Evolutionary conservation across 2,797 vertebrate genomes (phyloP).

Genomic region (Glossophaga mutica): DNA sequence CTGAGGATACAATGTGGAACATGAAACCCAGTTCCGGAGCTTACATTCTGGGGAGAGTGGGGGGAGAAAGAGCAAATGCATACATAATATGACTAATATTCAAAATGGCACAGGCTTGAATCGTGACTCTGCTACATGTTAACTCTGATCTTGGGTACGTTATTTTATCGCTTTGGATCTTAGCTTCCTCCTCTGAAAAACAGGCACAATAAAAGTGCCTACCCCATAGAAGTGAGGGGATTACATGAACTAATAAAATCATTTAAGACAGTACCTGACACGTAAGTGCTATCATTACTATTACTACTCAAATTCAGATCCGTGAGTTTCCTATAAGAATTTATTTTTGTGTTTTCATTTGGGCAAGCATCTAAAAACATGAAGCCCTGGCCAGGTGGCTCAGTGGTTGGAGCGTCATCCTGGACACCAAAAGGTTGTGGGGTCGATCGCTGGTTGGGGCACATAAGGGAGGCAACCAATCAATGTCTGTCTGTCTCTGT

Average conservation of each 20-base stretch:
- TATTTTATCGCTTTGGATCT: neutral
- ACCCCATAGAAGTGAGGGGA: neutral
- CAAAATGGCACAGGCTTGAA: neutral
- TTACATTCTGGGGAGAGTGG: neutral
- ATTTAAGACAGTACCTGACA: neutral
- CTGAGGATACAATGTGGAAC: neutral
- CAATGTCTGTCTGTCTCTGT: too few relatives aligned
- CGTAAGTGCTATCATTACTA: neutral
- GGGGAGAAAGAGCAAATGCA: neutral
- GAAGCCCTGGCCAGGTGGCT: neutral
- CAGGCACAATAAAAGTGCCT: neutral
- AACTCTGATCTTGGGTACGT: neutral
- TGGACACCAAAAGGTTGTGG: neutral
- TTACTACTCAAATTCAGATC: neutral
- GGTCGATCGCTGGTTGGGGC: neutral
- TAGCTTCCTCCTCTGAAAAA: neutral
- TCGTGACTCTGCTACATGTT: neutral
- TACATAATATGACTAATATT: neutral
- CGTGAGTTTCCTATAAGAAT: neutral
- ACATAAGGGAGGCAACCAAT: neutral
- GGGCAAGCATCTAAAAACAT: neutral
- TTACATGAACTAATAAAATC: neutral
- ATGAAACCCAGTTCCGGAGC: neutral
- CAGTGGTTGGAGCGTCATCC: neutral
- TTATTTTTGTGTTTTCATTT: neutral